A percentile compares a stretch with the other conserved stretches of the same genome.
phyloP scores from a whole-genome alignment of 1,140 invertebrate genomes.

The Heterodera carotae region DNA sequence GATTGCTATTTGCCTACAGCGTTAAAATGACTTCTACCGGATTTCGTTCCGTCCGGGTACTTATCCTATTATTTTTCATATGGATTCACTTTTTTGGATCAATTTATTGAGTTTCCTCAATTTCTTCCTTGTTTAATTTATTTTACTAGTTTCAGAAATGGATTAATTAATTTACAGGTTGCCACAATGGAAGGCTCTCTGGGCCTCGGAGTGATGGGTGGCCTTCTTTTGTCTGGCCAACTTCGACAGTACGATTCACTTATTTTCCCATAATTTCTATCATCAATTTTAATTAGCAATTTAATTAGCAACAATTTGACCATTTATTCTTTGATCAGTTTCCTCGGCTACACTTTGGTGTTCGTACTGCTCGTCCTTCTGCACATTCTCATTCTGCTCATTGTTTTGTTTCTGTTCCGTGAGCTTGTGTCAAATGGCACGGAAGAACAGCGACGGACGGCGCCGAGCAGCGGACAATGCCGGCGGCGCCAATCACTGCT shows the following conservation, averaged over 20 bases:
- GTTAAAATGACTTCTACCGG: conserved; percentile 31
- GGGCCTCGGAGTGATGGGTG: conserved; percentile 44
- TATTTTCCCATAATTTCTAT: too few species aligned
- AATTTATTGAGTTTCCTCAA: too few species aligned
- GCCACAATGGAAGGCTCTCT: conserved; percentile 50
- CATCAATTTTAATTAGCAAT: too few species aligned
- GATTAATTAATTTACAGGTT: too few species aligned
- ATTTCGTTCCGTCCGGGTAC: conserved; percentile 39
- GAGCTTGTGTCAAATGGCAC: not conserved
- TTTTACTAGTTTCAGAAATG: too few species aligned
- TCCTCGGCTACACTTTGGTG: conserved; percentile 35
- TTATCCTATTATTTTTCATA: not conserved
- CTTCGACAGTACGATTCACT: conserved; percentile 48
- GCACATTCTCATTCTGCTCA: conserved; percentile 29
- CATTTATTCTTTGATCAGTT: conserved; percentile 37
- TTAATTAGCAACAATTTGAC: too few species aligned
- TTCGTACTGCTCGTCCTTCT: conserved; percentile 40
- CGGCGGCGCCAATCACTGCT: conserved; percentile 2
- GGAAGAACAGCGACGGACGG: not conserved
- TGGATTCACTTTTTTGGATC: too few species aligned
- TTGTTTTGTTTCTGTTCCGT: conserved; percentile 34
- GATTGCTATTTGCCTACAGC: conserved; percentile 43
- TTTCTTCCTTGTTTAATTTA: too few species aligned
- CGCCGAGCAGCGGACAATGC: conserved; percentile 15
- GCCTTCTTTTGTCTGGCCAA: conserved; percentile 43